phyloP scores from a whole-genome alignment of 2,888 invertebrate species.

The Andrena hattorfiana region DNA sequence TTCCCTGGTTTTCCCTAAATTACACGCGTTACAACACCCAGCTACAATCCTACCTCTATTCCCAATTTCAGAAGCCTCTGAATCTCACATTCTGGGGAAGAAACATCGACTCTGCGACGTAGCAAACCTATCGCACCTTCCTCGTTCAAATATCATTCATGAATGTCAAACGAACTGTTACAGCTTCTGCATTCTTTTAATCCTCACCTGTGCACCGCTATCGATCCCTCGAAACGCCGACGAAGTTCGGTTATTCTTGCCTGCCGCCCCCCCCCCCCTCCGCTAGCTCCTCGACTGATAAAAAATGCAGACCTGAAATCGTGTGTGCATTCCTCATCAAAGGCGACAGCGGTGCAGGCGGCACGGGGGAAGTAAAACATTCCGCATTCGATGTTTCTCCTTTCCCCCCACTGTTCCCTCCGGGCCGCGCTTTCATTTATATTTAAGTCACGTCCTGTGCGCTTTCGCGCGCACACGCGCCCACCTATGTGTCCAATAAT shows the following conservation, averaged over 20 bases:
- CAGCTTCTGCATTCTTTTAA: background rate
- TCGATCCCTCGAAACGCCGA: constrained; percentile 31
- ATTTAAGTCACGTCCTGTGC: constrained; percentile 47
- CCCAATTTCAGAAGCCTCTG: no score
- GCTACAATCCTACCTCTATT: no score
- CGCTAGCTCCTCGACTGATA: constrained; percentile 24
- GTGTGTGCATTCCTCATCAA: constrained; percentile 52
- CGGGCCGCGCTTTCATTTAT: constrained; percentile 17
- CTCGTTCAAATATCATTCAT: no score
- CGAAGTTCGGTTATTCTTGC: constrained; percentile 33
- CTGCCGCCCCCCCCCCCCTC: background rate
- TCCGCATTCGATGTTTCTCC: constrained; percentile 40
- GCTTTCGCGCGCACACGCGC: constrained; percentile 25
- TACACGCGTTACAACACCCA: no score
- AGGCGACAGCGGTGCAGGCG: background rate
- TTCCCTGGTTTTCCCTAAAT: no score
- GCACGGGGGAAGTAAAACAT: constrained; percentile 37
- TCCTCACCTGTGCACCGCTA: constrained; percentile 18
- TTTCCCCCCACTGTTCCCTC: background rate
- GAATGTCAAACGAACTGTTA: no score
- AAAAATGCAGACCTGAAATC: constrained; percentile 58
- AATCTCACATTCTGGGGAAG: no score
- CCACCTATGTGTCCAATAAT: constrained; percentile 42
- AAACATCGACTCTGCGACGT: no score
- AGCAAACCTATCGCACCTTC: no score